phyloP scores from a whole-genome alignment of 2,888 invertebrate genomes.

The Pharmacophagus antenor region DNA sequence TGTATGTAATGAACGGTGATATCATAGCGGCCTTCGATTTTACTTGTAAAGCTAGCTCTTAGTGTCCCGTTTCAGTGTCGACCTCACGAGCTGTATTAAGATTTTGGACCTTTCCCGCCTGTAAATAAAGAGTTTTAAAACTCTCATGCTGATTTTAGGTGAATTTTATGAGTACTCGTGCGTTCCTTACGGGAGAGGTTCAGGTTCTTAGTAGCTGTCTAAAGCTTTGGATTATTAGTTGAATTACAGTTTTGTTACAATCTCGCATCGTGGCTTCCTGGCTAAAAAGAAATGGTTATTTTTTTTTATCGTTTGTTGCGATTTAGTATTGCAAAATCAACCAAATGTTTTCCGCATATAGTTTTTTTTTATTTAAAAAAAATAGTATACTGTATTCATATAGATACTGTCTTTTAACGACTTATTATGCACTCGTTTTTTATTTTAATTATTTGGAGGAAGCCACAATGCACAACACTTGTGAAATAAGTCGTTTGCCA shows the following conservation, averaged over 20 bases:
- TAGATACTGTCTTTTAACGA: not conserved
- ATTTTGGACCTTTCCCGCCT: not conserved
- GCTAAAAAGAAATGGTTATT: not conserved
- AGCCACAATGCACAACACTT: not conserved
- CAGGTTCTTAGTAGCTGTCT: not conserved
- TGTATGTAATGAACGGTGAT: constrained; percentile 75
- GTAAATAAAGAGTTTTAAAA: not conserved
- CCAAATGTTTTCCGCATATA: not conserved
- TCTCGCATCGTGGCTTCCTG: not conserved
- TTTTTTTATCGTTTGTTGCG: not conserved
- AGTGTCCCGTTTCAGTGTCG: constrained; percentile 45
- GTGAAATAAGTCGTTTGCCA: constrained; percentile 5
- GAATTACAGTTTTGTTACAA: constrained; percentile 5
- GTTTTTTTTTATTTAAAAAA: not conserved
- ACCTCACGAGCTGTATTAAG: not conserved
- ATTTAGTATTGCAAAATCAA: not conserved
- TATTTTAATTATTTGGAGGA: not conserved
- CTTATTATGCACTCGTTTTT: not conserved
- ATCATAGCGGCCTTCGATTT: constrained; percentile 80
- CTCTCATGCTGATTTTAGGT: not conserved
- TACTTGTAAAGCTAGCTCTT: constrained; percentile 78
- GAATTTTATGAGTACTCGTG: not conserved
- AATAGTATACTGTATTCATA: not conserved
- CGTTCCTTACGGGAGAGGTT: not conserved
- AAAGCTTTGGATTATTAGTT: not conserved